Evolutionary conservation across 1,140 invertebrate species (phyloP).

Genomic region (Aphaenogaster floridana): DNA sequence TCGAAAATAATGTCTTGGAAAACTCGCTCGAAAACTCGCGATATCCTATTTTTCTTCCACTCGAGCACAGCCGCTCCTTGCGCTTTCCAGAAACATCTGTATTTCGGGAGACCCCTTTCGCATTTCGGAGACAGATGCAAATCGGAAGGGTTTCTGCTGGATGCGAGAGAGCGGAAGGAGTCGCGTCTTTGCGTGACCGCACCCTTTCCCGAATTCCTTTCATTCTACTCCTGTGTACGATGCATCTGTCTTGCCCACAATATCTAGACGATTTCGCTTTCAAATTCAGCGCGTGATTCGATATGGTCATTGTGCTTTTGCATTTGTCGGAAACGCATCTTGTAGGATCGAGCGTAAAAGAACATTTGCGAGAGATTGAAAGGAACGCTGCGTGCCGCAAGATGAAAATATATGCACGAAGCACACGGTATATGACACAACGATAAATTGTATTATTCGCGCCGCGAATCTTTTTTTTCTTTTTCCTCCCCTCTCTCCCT

Average conservation of each 20-base stretch:
- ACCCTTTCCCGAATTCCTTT: slow-evolving; percentile 73
- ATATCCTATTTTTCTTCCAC: slow-evolving; percentile 80
- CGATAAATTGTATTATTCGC: slow-evolving; percentile 1
- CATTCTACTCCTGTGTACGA: slow-evolving; percentile 65
- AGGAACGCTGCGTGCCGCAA: neutral
- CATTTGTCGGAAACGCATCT: slow-evolving; percentile 43
- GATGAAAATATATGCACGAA: neutral
- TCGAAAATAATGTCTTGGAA: slow-evolving; percentile 69
- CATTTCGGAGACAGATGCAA: slow-evolving; percentile 83
- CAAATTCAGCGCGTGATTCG: slow-evolving; percentile 72
- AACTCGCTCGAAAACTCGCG: slow-evolving; percentile 53
- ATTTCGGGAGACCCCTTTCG: slow-evolving; percentile 80
- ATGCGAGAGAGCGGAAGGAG: slow-evolving; percentile 75
- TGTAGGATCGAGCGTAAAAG: neutral
- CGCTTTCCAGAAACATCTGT: slow-evolving; percentile 79
- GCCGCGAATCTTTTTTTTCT: slow-evolving; percentile 25
- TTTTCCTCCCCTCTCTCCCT: neutral
- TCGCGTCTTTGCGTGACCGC: slow-evolving; percentile 72
- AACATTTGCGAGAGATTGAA: slow-evolving; percentile 10
- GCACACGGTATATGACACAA: neutral
- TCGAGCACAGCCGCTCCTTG: slow-evolving; percentile 72
- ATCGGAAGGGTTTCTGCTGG: slow-evolving; percentile 79
- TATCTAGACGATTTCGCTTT: slow-evolving; percentile 72
- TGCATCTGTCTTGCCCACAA: slow-evolving; percentile 76
- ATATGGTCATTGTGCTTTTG: slow-evolving; percentile 65